phyloP scores from a whole-genome alignment of 2,113 vertebrate genomes.

The Poicephalus gulielmi region DNA sequence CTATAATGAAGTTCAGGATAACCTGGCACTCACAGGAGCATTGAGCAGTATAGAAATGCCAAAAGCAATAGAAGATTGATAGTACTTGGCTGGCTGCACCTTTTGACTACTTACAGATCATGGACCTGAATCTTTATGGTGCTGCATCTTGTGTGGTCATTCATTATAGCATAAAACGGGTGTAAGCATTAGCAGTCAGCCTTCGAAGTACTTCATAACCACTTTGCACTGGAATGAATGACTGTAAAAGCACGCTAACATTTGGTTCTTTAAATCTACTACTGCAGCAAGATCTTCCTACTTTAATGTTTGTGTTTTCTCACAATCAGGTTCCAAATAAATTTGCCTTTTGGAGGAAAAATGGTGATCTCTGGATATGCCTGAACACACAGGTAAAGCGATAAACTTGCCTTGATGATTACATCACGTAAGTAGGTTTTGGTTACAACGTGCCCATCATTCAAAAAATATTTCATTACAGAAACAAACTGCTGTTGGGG shows the following conservation, averaged over 20 bases:
- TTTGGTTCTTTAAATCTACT: neutral
- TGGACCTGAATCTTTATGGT: neutral
- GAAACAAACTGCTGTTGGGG: neutral
- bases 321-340: rapidly evolving
- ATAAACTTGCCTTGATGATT: neutral
- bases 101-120: slow-evolving; percentile 4
- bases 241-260: neutral
- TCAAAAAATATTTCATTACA: neutral
- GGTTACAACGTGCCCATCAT: neutral
- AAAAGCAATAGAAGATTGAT: slow-evolving; percentile 22
- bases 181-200: neutral
- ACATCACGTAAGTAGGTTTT: neutral
- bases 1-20: neutral
- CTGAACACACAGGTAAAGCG: neutral
- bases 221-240: neutral
- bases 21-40: neutral
- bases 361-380: neutral
- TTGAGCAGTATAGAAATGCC: neutral
- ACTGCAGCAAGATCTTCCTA: neutral
- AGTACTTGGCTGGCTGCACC: neutral
- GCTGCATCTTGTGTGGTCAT: neutral
- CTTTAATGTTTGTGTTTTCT: neutral
- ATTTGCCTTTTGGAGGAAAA: neutral
- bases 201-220: neutral
- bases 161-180: neutral